Evolutionary conservation across 2,113 vertebrate genomes (phyloP).

Genomic region (Phoenicopterus ruber): DNA sequence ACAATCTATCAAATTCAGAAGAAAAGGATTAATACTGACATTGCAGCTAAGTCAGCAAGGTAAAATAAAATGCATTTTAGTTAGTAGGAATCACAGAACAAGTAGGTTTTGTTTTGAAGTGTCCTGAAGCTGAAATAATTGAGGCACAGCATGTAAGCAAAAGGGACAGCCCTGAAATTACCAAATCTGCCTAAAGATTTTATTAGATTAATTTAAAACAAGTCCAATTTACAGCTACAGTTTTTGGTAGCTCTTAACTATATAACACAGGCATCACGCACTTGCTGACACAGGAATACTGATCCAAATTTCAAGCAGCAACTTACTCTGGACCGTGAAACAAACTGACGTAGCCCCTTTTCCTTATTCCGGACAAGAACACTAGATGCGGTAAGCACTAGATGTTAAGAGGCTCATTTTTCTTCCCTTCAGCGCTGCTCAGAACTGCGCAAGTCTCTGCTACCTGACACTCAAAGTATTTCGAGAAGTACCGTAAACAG

Average conservation of each 20-base stretch:
- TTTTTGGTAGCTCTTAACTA: neutral
- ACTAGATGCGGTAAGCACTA: neutral
- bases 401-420: neutral
- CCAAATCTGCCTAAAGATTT: neutral
- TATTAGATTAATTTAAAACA: neutral
- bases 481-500: neutral
- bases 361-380: neutral
- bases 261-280: neutral
- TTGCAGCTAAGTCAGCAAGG: neutral
- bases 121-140: neutral
- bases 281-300: neutral
- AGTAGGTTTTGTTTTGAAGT: neutral
- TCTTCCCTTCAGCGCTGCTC: neutral
- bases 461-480: neutral
- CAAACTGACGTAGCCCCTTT: neutral
- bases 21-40: neutral
- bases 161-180: neutral
- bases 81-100: neutral
- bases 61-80: neutral
- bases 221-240: neutral
- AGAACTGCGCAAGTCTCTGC: neutral
- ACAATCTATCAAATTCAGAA: neutral
- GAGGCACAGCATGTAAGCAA: neutral
- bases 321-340: neutral
- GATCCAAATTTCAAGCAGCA: neutral